phyloP scores from a whole-genome alignment of 2,113 vertebrate species.

The Heliornis fulica region DNA sequence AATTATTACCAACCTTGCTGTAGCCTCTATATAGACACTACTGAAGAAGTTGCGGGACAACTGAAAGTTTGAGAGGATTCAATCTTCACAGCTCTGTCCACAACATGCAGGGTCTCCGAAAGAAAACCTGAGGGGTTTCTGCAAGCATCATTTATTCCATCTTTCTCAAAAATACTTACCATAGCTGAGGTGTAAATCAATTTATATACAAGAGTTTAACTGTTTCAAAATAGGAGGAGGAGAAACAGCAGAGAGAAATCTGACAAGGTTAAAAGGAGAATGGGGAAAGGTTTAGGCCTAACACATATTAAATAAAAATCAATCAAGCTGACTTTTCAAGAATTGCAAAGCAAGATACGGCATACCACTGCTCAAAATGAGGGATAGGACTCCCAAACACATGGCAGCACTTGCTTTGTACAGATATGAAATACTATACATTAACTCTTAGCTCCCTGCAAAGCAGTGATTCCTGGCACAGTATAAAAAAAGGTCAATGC shows the following conservation, averaged over 20 bases:
- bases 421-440: not conserved
- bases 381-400: not conserved
- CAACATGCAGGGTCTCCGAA: not conserved
- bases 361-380: not conserved
- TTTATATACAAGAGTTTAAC: not conserved
- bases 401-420: not conserved
- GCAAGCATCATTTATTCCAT: not conserved
- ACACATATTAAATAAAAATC: slow-evolving; percentile 22
- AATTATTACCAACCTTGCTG: not conserved
- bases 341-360: not conserved
- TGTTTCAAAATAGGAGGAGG: not conserved
- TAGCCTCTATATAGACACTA: not conserved
- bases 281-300: not conserved
- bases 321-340: not conserved
- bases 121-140: not conserved
- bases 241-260: not conserved
- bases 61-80: not conserved
- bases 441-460: not conserved
- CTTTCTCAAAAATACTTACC: slow-evolving; percentile 4
- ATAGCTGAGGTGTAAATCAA: not conserved
- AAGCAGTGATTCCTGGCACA: not conserved
- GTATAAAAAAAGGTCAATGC: rapidly evolving
- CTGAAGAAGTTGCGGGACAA: not conserved
- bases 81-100: not conserved
- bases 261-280: slow-evolving; percentile 32